Base-by-base conservation (phyloP, 2,888 invertebrate species). In the Eupithecia abbreviata region DNA sequence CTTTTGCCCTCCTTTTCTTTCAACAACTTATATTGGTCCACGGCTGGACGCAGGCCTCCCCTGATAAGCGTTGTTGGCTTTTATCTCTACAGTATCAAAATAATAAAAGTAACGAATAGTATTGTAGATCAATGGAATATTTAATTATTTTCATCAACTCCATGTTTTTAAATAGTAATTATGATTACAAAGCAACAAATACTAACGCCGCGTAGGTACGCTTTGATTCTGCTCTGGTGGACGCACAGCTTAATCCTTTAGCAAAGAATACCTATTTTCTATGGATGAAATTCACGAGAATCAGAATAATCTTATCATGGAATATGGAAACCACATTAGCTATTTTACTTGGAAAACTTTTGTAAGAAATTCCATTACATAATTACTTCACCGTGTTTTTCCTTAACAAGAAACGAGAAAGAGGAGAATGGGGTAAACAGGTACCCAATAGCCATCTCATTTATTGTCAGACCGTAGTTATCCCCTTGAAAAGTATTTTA, bases 341-440 rank as follows among this genome's bases (percentile, higher is more conserved):
- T 30, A 12, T 30, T 12, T 30, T 30, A 62, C 12, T 12, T 62
- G 62, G 10, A 30, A 58, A 18, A 58, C 30, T 62, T 30, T 30
- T 62, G 30, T 30, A 2, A 10, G 30, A 30, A 62, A 62, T 62
- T 62, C 62, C 41, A 42, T 42, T 42, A 66, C 66, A 15, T 68
- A 68, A 68, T 43, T 68, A 76, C 65, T 45, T 42, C 41, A 67
- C 67, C 41, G 9, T 68, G 72, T 49, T 62, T 71, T 71, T 71
- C 66, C 72, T 49, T 66, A 45, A 66, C 43, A 76, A 70, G 55
- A 55, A 74, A 74, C 41, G 58, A 42, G 12, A n/a, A 71, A 68
- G 41, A 49, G 58, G 42, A 58, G 68, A 71, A 12, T 51, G 65
- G 66, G 47, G 67, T 43, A 72, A 42, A 10, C 49, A 12, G n/a